These are phyloP conservation scores for Pipistrellus pipistrellus DNA, from an alignment of 2,797 vertebrate genomes.

Conservation along the genomic window DNA sequence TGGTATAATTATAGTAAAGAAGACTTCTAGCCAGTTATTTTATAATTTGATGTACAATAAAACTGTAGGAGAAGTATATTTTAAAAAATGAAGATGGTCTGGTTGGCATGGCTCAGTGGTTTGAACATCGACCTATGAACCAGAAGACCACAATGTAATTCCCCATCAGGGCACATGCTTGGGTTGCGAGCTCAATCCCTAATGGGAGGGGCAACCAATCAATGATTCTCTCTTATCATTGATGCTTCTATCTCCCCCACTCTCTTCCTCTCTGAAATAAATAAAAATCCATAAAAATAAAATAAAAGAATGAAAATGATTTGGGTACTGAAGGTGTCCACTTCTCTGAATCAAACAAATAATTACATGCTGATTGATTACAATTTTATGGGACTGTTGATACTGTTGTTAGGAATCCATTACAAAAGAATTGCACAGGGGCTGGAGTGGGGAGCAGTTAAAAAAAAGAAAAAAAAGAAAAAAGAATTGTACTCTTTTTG, in stretches of 20 bases:
- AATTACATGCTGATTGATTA: neutral
- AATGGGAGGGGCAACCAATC: too few species aligned
- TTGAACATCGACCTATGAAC: too few species aligned
- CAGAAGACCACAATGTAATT: too few species aligned
- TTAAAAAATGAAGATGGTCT: neutral
- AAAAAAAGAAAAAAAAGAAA: too few species aligned
- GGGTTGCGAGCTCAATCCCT: too few species aligned
- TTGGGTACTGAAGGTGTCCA: neutral
- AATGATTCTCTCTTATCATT: too few species aligned
- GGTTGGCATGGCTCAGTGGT: too few species aligned
- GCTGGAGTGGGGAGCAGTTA: too few species aligned
- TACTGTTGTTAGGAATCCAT: neutral
- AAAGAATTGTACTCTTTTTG: accelerated
- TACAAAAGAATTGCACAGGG: neutral
- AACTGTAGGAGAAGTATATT: neutral
- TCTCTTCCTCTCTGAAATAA: too few species aligned
- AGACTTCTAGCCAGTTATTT: neutral
- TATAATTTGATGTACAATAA: neutral
- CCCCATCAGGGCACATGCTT: too few species aligned
- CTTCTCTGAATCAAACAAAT: neutral
- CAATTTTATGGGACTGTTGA: neutral
- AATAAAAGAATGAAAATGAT: neutral
- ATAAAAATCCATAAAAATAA: too few species aligned
- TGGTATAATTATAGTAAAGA: neutral
- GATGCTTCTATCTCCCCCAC: too few species aligned